These are phyloP conservation scores for Bos javanicus DNA, from an alignment of 2,113 vertebrate genomes.

Conservation along the genomic window DNA sequence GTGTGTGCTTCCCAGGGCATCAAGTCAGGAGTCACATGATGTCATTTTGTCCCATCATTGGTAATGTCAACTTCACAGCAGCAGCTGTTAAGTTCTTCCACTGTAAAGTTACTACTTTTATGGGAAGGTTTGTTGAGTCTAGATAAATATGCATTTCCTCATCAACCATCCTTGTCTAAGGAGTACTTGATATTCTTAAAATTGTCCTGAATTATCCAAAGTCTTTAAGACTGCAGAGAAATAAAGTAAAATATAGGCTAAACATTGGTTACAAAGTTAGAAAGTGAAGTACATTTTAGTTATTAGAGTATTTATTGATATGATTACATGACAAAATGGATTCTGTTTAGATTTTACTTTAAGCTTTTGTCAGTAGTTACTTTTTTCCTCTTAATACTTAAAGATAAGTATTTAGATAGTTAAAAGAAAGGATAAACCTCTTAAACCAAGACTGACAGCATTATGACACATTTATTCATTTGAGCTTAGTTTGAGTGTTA, in stretches of 20 bases:
- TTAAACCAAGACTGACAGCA: background rate
- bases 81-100: background rate
- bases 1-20: background rate
- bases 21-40: background rate
- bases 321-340: background rate
- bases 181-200: background rate
- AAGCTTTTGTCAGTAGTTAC: background rate
- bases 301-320: background rate
- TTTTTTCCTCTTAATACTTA: background rate
- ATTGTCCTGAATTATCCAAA: background rate
- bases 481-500: background rate
- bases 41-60: background rate
- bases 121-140: background rate
- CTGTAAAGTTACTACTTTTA: background rate
- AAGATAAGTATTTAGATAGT: background rate
- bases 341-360: slow-evolving; percentile 21
- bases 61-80: background rate
- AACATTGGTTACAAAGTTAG: background rate
- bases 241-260: background rate
- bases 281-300: background rate
- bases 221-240: background rate
- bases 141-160: background rate
- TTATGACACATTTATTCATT: background rate
- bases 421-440: background rate
- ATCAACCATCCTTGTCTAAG: background rate